Conservation (phyloP, 2,888 invertebrate genomes). For the Drosophila incognita region DNA sequence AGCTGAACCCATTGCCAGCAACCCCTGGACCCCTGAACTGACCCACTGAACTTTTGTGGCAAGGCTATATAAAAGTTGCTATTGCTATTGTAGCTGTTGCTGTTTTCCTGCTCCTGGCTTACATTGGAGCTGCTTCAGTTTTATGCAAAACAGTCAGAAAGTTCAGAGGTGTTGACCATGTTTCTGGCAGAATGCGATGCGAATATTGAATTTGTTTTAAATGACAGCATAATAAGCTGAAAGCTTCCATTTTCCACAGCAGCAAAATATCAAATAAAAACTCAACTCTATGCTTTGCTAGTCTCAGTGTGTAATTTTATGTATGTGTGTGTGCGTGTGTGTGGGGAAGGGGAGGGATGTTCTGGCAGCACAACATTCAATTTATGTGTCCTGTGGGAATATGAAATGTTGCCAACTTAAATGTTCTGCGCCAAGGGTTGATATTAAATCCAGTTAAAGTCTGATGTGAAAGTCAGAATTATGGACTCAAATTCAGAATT, state of each 20-base stretch:
- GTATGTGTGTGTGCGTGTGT: background rate
- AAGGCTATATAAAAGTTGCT: conserved; percentile 45
- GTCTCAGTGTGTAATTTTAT: background rate
- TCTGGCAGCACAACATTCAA: conserved; percentile 17
- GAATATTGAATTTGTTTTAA: conserved; percentile 77
- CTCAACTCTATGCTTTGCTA: conserved; percentile 18
- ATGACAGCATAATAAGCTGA: conserved; percentile 68
- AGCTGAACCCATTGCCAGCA: conserved; percentile 20
- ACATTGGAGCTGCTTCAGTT: conserved; percentile 37
- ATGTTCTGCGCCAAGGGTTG: conserved; percentile 25
- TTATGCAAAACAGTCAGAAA: conserved; percentile 67
- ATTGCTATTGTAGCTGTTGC: conserved; percentile 25
- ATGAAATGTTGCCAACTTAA: conserved; percentile 46
- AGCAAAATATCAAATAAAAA: conserved; percentile 14
- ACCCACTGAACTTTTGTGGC: conserved; percentile 62
- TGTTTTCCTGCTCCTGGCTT: conserved; percentile 18
- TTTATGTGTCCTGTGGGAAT: conserved; percentile 55
- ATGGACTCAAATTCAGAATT: background rate
- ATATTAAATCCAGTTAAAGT: background rate
- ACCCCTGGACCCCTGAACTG: conserved; percentile 57
- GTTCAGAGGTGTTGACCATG: conserved; percentile 77
- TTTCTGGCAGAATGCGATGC: conserved; percentile 50
- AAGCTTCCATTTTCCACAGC: conserved; percentile 6
- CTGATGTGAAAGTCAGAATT: background rate
- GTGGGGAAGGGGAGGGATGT: too few relatives aligned